phyloP scores from a whole-genome alignment of 2,113 vertebrate genomes.

The Mastomys coucha region DNA sequence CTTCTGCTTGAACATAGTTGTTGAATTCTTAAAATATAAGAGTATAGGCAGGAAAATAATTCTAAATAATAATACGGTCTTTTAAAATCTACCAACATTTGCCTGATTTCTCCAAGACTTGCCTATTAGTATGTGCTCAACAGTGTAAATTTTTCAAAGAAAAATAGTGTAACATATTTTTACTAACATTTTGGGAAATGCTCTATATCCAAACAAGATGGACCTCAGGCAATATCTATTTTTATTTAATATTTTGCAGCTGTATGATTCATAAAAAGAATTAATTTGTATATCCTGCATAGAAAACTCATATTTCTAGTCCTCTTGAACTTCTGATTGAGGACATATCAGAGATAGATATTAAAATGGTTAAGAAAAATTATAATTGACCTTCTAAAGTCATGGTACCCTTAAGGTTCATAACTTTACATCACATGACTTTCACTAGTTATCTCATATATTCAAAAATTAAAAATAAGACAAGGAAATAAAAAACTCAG shows the following conservation, averaged over 20 bases:
- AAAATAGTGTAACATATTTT: not conserved
- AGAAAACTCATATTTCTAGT: not conserved
- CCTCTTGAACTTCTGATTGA: not conserved
- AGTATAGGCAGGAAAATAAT: not conserved
- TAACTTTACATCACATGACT: not conserved
- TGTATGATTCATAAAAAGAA: not conserved
- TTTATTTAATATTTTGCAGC: constrained; percentile 44
- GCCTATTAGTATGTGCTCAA: not conserved
- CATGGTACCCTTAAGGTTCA: not conserved
- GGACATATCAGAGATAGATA: not conserved
- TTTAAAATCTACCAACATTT: not conserved
- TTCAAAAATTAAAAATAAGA: constrained; percentile 26
- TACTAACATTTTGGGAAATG: constrained; percentile 15
- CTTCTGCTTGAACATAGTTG: constrained; percentile 51
- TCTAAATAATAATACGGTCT: constrained; percentile 50
- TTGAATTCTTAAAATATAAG: constrained; percentile 58
- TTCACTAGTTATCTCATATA: constrained; percentile 48
- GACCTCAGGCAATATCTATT: not conserved
- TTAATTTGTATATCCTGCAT: constrained; percentile 1
- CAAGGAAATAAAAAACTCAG: not conserved
- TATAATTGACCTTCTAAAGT: not conserved
- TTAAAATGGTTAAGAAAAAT: not conserved
- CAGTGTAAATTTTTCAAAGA: constrained; percentile 10
- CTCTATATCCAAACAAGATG: not conserved
- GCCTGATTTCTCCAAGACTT: not conserved